Conservation (phyloP, 2,888 invertebrate species). For the Busseola fusca region DNA sequence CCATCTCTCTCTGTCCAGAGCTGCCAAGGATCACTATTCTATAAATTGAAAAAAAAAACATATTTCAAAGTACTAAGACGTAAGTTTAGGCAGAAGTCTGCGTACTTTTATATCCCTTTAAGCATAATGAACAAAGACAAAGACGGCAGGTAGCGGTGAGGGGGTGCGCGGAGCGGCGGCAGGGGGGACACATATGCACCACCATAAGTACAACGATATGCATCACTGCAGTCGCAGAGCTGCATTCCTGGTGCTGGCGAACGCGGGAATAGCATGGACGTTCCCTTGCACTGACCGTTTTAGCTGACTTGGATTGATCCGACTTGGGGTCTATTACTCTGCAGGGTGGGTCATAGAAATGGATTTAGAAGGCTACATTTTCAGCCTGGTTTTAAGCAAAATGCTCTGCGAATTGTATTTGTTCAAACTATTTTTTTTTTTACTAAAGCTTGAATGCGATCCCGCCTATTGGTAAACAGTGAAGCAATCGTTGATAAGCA, state of each 20-base stretch:
- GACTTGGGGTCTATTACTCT: neutral
- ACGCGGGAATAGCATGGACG: conserved; percentile 73
- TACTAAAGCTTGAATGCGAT: no score
- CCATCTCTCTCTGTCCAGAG: neutral
- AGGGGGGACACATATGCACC: conserved; percentile 76
- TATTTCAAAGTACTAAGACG: conserved; percentile 2
- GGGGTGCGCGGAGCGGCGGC: conserved; percentile 46
- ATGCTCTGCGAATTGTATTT: neutral
- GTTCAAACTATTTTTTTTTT: no score
- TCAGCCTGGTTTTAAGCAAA: neutral
- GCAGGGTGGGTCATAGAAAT: neutral
- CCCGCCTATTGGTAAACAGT: no score
- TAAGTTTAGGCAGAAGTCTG: conserved; percentile 42
- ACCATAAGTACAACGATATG: conserved; percentile 85
- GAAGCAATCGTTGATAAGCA: no score
- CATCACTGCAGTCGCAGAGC: conserved; percentile 87
- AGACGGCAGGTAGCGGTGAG: conserved; percentile 73
- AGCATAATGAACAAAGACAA: conserved; percentile 80
- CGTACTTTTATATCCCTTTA: conserved; percentile 67
- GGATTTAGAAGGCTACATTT: neutral
- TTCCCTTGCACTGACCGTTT: conserved; percentile 39
- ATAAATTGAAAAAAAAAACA: neutral
- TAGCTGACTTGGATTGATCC: neutral
- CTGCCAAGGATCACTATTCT: neutral
- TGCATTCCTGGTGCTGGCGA: conserved; percentile 83